Evolutionary conservation across 2,888 invertebrate genomes (phyloP), one percentile per base, ranked within the genome.

Genomic region (Eupithecia vulgata): DNA sequence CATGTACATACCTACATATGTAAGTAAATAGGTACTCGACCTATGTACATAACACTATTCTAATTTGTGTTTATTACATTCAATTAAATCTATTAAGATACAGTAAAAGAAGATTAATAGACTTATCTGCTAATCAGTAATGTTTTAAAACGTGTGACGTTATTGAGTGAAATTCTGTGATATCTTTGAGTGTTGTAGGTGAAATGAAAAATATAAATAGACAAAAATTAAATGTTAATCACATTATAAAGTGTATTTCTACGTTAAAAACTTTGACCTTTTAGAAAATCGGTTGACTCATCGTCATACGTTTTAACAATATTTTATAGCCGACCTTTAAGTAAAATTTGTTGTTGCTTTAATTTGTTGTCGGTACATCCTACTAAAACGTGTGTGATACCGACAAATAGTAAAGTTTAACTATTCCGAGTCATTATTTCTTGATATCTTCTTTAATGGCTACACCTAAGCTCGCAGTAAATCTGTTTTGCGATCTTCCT

Each of bases 361-460:
- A n/a, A 59, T 52, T 52, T 52, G n/a, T 48, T 15, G 30, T 8
- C 15, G 30, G 59, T 59, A 25, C 25, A 12, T 25, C 25, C 57
- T 25, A 13, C 57, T 57, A 34, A 34, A 34, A 61, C 34, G 34
- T 35, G 34, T 34, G 34, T 7, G 15, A 61, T 34, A 61, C 61
- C 8, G 34, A 61, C 34, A 17, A 34, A 61, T 34, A 34, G 34
- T 61, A 61, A 61, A 30, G 59, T 61, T 57, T 25, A 25, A 34
- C 61, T 61, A n/a, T 52, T 52, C 61, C 5, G 17, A 37, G 64
- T 64, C 61, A 64, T 64, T 37, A 64, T n/a, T 64, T 37, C 64
- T 37, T 35, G 64, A 37, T 71, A 71, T 68, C 72, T 64, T 3
- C 57, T 57, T 65, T 68, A 72, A 72, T 72, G 65, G 68, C 57